These are phyloP conservation scores for Chrysocyon brachyurus DNA, from an alignment of 2,797 vertebrate genomes.

Conservation along the genomic window DNA sequence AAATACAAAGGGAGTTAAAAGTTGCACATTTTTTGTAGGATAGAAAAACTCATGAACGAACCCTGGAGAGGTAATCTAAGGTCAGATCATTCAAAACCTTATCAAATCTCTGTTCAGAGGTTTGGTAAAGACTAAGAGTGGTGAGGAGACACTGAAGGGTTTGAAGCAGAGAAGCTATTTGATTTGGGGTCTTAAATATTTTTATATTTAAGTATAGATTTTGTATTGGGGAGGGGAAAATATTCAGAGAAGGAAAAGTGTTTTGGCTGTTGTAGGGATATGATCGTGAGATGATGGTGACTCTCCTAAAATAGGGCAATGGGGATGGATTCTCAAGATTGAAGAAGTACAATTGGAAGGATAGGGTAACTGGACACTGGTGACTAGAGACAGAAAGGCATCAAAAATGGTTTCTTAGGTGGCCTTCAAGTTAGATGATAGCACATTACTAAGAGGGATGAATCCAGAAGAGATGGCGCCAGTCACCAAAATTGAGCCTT, in stretches of 20 bases:
- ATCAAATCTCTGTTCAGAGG: not conserved
- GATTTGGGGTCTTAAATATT: not conserved
- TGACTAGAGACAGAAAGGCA: not conserved
- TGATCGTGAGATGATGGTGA: not conserved
- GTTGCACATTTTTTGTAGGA: not conserved
- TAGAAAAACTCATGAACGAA: not conserved
- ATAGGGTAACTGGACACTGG: not conserved
- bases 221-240: not conserved
- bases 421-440: not conserved
- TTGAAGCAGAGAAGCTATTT: not conserved
- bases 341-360: not conserved
- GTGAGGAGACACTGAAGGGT: not conserved
- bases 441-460: not conserved
- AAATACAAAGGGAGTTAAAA: not conserved
- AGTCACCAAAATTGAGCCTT: not conserved
- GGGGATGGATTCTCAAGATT: not conserved
- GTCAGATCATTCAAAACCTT: not conserved
- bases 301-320: not conserved
- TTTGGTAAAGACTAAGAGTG: not conserved
- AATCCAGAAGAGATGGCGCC: not conserved
- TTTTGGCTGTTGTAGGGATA: not conserved
- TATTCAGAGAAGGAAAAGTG: not conserved
- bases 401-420: not conserved
- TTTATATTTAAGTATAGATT: not conserved
- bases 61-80: not conserved